Percentiles rank a stretch among this genome's conserved stretches.
Evolutionary conservation across 2,888 invertebrate genomes (phyloP).

Genomic region (Standfussiana lucernea): DNA sequence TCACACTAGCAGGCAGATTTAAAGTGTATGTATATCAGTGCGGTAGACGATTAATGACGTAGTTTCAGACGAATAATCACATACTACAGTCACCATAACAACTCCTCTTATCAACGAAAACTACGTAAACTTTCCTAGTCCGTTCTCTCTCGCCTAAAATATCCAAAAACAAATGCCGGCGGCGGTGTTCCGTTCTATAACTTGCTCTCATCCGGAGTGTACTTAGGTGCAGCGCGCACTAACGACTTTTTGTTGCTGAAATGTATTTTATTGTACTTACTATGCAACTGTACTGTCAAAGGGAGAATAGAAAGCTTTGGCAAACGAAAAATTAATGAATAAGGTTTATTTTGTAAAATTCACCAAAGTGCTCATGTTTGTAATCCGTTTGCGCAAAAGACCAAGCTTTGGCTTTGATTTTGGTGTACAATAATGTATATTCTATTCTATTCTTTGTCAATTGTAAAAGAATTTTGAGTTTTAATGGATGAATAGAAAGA

Average conservation of each 20-base stretch:
- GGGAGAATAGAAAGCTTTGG: not conserved
- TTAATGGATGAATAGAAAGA: not conserved
- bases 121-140: conserved; percentile 56
- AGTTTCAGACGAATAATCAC: conserved; percentile 14
- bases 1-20: not conserved
- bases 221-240: conserved; percentile 54
- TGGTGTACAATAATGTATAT: no score
- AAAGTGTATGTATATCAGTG: not conserved
- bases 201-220: conserved; percentile 67
- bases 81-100: conserved; percentile 8
- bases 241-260: conserved; percentile 42
- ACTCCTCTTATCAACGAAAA: conserved; percentile 35
- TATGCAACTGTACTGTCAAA: conserved; percentile 12
- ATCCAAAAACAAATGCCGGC: conserved; percentile 73
- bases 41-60: not conserved
- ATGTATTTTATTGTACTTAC: conserved; percentile 37
- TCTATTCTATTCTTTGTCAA: no score
- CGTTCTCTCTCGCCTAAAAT: conserved; percentile 65
- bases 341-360: not conserved
- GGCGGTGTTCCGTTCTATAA: conserved; percentile 70
- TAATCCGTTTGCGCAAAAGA: not conserved
- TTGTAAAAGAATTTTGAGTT: not conserved
- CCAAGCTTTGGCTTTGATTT: no score
- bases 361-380: not conserved
- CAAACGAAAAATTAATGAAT: not conserved